phyloP scores from a whole-genome alignment of 2,113 vertebrate species.

The Corvus moneduloides region DNA sequence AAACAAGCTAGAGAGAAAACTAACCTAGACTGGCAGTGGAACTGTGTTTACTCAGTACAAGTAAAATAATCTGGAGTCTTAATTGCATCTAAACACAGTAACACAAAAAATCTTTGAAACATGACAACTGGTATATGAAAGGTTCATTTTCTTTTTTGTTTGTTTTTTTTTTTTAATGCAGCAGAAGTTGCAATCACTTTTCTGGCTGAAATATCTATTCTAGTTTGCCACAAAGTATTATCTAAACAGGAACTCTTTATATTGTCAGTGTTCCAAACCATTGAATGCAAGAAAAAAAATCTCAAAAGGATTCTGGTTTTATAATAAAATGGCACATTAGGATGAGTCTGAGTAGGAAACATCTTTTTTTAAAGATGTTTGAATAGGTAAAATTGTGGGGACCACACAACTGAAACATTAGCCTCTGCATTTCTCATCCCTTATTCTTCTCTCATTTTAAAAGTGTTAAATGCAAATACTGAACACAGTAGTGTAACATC shows the following conservation, averaged over 20 bases:
- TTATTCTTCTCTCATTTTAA: not conserved
- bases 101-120: not conserved
- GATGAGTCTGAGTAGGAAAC: not conserved
- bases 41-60: not conserved
- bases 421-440: not conserved
- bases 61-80: not conserved
- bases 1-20: constrained; percentile 25
- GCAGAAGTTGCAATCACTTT: not conserved
- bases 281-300: not conserved
- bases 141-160: not conserved
- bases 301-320: not conserved
- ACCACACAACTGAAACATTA: not conserved
- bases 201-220: not conserved
- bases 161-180: not conserved
- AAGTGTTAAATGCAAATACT: not conserved
- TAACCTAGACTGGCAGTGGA: not conserved
- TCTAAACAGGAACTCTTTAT: not conserved
- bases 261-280: not conserved
- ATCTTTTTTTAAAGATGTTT: not conserved
- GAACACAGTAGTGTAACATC: not conserved
- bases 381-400: not conserved
- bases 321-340: not conserved
- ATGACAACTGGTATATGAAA: not conserved
- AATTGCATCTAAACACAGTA: not conserved
- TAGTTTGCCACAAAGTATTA: not conserved